phyloP scores from a whole-genome alignment of 2,797 vertebrate genomes.

The Cuniculus paca region DNA sequence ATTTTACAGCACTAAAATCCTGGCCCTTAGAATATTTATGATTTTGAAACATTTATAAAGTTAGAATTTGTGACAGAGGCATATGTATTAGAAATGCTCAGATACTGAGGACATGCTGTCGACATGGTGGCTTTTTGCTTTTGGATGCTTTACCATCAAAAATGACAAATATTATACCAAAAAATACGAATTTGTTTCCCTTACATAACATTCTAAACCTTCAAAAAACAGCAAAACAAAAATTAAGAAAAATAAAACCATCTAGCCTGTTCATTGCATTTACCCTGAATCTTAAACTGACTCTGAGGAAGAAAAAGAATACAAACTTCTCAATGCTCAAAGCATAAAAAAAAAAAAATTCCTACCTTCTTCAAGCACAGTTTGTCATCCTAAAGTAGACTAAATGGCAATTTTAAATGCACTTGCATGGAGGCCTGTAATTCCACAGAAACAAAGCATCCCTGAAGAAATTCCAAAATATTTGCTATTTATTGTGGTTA shows the following conservation, averaged over 20 bases:
- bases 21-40: neutral
- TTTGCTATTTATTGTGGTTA: neutral
- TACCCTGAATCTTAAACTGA: neutral
- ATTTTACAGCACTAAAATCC: neutral
- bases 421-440: neutral
- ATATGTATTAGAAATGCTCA: neutral
- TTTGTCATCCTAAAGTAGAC: neutral
- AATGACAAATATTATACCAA: neutral
- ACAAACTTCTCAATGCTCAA: slow-evolving; percentile 1
- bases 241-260: slow-evolving; percentile 4
- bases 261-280: neutral
- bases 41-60: slow-evolving; percentile 21
- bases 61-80: slow-evolving; percentile 9
- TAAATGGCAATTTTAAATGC: neutral
- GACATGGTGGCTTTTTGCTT: neutral
- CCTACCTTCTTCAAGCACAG: neutral
- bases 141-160: neutral
- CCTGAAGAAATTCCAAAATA: neutral
- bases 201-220: neutral
- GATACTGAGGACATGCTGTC: neutral
- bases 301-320: neutral
- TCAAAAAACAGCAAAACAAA: neutral
- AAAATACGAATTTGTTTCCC: neutral
- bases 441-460: neutral
- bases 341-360: neutral